phyloP scores from a whole-genome alignment of 2,888 invertebrate genomes.

The Malthinus flaveolus region DNA sequence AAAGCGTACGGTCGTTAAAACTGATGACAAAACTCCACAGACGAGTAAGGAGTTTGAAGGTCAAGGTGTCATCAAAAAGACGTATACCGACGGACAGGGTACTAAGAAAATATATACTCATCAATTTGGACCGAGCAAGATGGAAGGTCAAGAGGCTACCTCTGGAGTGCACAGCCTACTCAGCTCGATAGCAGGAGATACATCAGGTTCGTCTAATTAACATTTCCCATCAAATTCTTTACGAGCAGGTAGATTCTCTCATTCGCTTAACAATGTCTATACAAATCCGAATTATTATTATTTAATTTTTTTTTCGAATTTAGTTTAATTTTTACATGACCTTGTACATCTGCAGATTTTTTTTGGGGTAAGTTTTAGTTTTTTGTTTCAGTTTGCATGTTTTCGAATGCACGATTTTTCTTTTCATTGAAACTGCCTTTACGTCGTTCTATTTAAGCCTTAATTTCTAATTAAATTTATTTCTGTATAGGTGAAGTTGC shows the following conservation, averaged over 20 bases:
- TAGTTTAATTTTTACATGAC: slow-evolving; percentile 26
- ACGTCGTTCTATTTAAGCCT: neutral
- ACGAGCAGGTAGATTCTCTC: slow-evolving; percentile 21
- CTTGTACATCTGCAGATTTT: slow-evolving; percentile 30
- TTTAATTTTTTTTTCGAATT: slow-evolving; percentile 17
- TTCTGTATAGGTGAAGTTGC: slow-evolving; percentile 29
- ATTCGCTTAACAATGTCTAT: slow-evolving; percentile 18
- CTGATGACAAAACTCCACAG: slow-evolving; percentile 33
- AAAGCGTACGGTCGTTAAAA: slow-evolving; percentile 54
- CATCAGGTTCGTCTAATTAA: slow-evolving; percentile 39
- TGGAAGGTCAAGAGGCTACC: slow-evolving; percentile 32
- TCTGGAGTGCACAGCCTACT: slow-evolving; percentile 36
- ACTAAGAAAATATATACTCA: slow-evolving; percentile 47
- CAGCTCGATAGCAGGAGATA: slow-evolving; percentile 38
- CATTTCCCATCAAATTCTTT: slow-evolving; percentile 17
- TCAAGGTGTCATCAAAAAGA: slow-evolving; percentile 40
- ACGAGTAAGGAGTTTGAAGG: slow-evolving; percentile 31
- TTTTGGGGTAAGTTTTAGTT: slow-evolving; percentile 33
- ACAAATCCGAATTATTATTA: slow-evolving; percentile 9
- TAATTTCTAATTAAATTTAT: slow-evolving; percentile 6
- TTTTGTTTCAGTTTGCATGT: slow-evolving; percentile 6
- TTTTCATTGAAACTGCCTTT: slow-evolving; percentile 11
- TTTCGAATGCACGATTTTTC: slow-evolving; percentile 11
- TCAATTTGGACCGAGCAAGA: slow-evolving; percentile 41
- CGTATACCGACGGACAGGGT: slow-evolving; percentile 43